Percentiles rank a stretch among this genome's conserved stretches.
Evolutionary conservation across 2,113 vertebrate species (phyloP).

Genomic region (Psammodynastes pulverulentus): DNA sequence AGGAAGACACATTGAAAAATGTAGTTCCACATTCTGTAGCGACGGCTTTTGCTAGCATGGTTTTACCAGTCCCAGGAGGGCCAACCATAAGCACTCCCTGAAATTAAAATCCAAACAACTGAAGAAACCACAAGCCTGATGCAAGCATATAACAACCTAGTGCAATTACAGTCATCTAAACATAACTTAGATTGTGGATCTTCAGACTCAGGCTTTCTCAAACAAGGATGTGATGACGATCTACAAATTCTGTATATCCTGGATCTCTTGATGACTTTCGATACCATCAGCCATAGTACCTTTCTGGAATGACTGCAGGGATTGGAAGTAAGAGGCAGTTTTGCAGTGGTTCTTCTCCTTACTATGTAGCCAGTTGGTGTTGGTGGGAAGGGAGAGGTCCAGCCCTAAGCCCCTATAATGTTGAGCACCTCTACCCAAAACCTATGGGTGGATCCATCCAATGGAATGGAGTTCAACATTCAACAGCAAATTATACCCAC

Average conservation of each 20-base stretch:
- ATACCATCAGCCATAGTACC: neutral
- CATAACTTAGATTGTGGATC: neutral
- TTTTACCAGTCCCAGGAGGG: constrained; percentile 83
- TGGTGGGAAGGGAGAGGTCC: neutral
- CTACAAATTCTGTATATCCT: neutral
- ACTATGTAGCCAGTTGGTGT: neutral
- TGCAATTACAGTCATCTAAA: neutral
- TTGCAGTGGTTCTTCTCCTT: neutral
- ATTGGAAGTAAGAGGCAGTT: neutral
- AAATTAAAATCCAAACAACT: constrained; percentile 29
- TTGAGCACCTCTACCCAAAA: neutral
- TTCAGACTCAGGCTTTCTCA: neutral
- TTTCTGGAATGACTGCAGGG: neutral
- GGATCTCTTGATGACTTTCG: neutral
- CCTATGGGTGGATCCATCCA: neutral
- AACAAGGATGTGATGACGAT: neutral
- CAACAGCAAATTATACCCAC: neutral
- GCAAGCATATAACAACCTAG: neutral
- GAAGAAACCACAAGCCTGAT: constrained; percentile 27
- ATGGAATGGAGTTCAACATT: neutral
- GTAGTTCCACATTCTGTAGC: constrained; percentile 81
- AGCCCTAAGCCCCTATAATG: neutral
- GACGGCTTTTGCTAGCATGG: constrained; percentile 81
- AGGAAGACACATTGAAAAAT: constrained; percentile 81
- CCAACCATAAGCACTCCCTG: constrained; percentile 83